These are phyloP conservation scores for Odocoileus virginianus DNA, from an alignment of 2,113 vertebrate species.

Conservation along the genomic window DNA sequence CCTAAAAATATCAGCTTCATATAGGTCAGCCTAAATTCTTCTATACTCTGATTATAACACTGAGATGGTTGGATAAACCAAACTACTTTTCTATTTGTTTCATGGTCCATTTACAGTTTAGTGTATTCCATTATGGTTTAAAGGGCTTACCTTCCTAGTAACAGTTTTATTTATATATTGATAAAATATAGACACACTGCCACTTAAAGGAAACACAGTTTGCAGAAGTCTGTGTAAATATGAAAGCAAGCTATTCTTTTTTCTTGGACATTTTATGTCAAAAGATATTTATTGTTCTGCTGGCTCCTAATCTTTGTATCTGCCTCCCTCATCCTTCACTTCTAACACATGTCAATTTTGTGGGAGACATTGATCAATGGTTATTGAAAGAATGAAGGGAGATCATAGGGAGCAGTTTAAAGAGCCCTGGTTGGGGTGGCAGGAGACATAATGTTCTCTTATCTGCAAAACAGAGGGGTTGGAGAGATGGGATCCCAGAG, in stretches of 20 bases:
- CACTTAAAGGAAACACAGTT: not conserved
- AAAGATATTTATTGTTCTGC: not conserved
- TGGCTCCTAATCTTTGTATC: not conserved
- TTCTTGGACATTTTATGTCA: not conserved
- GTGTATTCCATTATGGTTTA: not conserved
- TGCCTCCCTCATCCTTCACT: not conserved
- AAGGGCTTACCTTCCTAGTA: not conserved
- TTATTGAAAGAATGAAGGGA: conserved; percentile 8
- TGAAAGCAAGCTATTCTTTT: not conserved
- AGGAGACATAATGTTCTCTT: not conserved
- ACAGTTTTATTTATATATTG: not conserved
- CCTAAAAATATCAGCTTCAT: not conserved
- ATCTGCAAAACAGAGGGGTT: not conserved
- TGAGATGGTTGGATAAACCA: not conserved
- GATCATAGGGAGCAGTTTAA: not conserved
- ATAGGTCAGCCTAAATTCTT: not conserved
- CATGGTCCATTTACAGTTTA: not conserved
- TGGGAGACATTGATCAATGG: not conserved
- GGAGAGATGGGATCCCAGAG: not conserved
- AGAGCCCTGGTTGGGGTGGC: not conserved
- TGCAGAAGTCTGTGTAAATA: not conserved
- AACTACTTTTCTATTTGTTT: not conserved
- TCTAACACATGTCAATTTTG: not conserved
- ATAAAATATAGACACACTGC: not conserved
- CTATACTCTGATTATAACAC: not conserved